Conservation (phyloP, 2,113 vertebrate species). For the Lathamus discolor region DNA sequence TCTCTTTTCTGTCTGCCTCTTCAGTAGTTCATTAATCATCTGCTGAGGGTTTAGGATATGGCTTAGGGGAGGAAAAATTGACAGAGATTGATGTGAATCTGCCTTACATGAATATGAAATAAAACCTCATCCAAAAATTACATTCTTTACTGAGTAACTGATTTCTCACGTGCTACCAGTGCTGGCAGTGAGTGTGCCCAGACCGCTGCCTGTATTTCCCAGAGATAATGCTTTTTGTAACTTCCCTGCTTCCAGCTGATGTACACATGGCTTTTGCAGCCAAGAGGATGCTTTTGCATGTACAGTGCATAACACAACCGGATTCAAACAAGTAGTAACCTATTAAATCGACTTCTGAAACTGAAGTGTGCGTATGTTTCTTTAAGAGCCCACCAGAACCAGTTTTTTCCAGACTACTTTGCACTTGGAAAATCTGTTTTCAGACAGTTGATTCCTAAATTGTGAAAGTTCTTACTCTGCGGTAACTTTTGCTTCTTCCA, state of each 20-base stretch:
- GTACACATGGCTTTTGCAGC: not conserved
- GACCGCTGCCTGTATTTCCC: not conserved
- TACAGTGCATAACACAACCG: not conserved
- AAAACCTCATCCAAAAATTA: not conserved
- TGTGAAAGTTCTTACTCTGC: not conserved
- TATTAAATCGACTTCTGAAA: not conserved
- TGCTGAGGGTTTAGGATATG: not conserved
- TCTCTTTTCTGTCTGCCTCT: not conserved
- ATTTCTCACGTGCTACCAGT: not conserved
- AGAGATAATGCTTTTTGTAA: not conserved
- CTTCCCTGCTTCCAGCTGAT: not conserved
- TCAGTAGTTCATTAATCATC: not conserved
- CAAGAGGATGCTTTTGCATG: not conserved
- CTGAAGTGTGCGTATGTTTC: rapidly evolving
- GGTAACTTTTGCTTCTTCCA: not conserved
- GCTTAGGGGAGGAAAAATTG: not conserved
- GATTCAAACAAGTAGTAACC: not conserved
- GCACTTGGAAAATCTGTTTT: not conserved
- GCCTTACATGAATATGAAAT: not conserved
- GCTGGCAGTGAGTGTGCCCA: not conserved
- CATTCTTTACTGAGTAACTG: not conserved
- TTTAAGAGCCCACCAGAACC: not conserved
- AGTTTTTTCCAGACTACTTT: not conserved
- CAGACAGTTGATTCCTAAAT: not conserved
- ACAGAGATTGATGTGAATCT: not conserved